Base-by-base conservation (phyloP, 2,888 invertebrate genomes). In the Cosmia pyralina region DNA sequence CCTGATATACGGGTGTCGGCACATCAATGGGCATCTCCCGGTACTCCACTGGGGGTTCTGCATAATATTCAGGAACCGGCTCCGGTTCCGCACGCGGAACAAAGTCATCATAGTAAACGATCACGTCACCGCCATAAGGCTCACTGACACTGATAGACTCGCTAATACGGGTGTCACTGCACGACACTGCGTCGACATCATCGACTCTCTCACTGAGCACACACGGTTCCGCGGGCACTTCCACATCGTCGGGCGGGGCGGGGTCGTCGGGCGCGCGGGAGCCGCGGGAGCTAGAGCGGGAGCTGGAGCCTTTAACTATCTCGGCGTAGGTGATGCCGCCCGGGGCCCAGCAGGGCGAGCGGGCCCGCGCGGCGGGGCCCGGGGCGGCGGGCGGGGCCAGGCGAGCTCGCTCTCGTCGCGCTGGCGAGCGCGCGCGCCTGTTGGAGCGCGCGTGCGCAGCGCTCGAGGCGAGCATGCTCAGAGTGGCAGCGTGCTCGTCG, bases 251-350 rank as follows among this genome's bases (percentile, higher is more conserved):
- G 50, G 85, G 83, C 72, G 62, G 69, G 72, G 79, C 80, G 62
- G 79, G 72, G 28, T 66, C 59, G 75, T 91, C 89, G 70, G 88
- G 87, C 50, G 88, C 87, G 72, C 90, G 86, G 52, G 92, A 91
- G 74, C 90, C 89, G 19, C 90, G 88, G 64, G 95, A 93, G 89
- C 93, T 92, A 77, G 95, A 93, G 81, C 95, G 89, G 60, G 94
- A 94, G 89, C 90, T 89, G 81, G 89, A 88, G 95, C 98, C 98
- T 85, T 97, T 97, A 77, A 98, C 96, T 81, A 98, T 97, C 93
- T 98, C 98, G 64, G 98, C 98, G 92, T 98, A 98, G 63, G 98
- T 97, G 64, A 98, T 97, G 41, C 97, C 97, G 48, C 98, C 98
- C 5, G 97, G 97, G 59, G 96, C 91, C 98, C 98, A 98, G 97